These are phyloP conservation scores for Hoplodrina ambigua DNA, from an alignment of 2,888 invertebrate genomes.

Conservation along the genomic window DNA sequence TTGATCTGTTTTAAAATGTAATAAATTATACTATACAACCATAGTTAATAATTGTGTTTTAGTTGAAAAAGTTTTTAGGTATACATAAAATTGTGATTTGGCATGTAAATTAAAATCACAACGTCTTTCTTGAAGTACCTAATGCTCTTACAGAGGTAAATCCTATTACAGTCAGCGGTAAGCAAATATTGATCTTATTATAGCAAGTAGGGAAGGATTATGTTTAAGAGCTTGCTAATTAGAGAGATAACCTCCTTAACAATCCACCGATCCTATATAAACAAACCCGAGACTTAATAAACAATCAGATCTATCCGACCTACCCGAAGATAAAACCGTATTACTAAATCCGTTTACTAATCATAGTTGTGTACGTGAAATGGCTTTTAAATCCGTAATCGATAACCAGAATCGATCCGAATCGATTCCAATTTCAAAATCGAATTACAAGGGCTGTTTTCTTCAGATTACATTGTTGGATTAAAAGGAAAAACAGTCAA, in stretches of 20 bases:
- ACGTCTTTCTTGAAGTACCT: conserved; percentile 30
- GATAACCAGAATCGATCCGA: conserved; percentile 27
- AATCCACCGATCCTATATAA: conserved; percentile 83
- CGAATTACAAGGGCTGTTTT: conserved; percentile 35
- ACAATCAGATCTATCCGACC: conserved; percentile 65
- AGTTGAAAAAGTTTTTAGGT: too few species aligned
- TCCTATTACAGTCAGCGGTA: conserved; percentile 64
- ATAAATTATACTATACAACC: too few species aligned
- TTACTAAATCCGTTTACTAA: conserved; percentile 51
- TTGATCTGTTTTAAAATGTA: too few species aligned
- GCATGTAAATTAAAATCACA: conserved; percentile 25
- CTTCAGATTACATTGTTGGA: conserved; percentile 17
- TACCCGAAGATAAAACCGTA: conserved; percentile 68
- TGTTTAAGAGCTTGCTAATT: conserved; percentile 86
- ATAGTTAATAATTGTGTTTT: not conserved
- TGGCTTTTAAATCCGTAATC: conserved; percentile 41
- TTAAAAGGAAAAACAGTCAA: conserved; percentile 36
- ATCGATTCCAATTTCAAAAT: conserved; percentile 13
- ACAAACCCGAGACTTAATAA: conserved; percentile 79
- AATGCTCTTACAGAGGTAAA: conserved; percentile 61
- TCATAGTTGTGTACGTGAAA: conserved; percentile 51
- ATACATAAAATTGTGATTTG: not conserved
- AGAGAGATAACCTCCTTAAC: conserved; percentile 83
- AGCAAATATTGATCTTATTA: conserved; percentile 80
- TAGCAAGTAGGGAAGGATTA: conserved; percentile 80